Percentiles rank a stretch among this genome's conserved stretches.
Evolutionary conservation across 2,888 invertebrate species (phyloP).

Genomic region (Leptogaster cylindrica): DNA sequence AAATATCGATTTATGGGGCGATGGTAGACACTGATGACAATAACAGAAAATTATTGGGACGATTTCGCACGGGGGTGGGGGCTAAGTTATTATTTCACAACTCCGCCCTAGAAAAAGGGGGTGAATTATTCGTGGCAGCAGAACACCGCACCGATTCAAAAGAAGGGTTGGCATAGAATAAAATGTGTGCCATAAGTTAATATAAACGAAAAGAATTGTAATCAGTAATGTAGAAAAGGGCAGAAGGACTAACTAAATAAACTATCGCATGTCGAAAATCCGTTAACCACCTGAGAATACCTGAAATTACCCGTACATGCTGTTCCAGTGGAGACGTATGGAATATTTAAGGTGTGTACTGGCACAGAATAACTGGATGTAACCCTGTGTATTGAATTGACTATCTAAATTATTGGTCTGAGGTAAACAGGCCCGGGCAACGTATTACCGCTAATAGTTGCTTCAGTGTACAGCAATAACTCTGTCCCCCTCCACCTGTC

Average conservation of each 20-base stretch:
- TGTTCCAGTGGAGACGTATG: slow-evolving; percentile 29
- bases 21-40: slow-evolving; percentile 36
- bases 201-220: slow-evolving; percentile 32
- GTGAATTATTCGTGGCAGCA: slow-evolving; percentile 9
- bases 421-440: slow-evolving; percentile 40
- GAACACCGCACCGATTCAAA: background rate
- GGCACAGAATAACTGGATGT: slow-evolving; percentile 31
- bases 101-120: slow-evolving; percentile 26
- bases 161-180: slow-evolving; percentile 33
- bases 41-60: slow-evolving; percentile 36
- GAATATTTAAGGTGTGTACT: slow-evolving; percentile 47
- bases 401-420: slow-evolving; percentile 42
- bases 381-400: slow-evolving; percentile 42
- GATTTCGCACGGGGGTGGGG: slow-evolving; percentile 29
- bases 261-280: slow-evolving; percentile 46
- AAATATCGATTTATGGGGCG: slow-evolving; percentile 28
- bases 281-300: slow-evolving; percentile 45
- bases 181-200: slow-evolving; percentile 38
- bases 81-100: slow-evolving; percentile 33
- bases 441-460: slow-evolving; percentile 43
- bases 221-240: slow-evolving; percentile 36
- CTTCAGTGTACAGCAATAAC: slow-evolving; percentile 42
- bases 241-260: slow-evolving; percentile 40
- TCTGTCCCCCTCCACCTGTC: slow-evolving; percentile 1
- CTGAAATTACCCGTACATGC: slow-evolving; percentile 45